phyloP scores from a whole-genome alignment of 2,113 vertebrate species.

The Dicentrarchus labrax region DNA sequence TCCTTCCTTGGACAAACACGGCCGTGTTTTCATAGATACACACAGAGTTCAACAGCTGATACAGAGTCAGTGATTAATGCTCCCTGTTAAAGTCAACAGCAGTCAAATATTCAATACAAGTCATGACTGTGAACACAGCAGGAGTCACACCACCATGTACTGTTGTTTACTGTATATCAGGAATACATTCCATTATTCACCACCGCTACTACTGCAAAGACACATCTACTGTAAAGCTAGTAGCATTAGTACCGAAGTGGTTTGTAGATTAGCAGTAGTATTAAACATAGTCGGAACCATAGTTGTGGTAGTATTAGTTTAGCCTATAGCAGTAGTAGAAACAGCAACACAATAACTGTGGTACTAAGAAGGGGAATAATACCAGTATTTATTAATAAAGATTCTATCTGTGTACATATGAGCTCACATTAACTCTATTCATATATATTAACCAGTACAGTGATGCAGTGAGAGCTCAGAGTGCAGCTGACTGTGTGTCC shows the following conservation, averaged over 20 bases:
- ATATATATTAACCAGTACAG: too few species aligned
- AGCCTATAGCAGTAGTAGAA: background rate
- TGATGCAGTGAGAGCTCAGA: background rate
- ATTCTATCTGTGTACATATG: background rate
- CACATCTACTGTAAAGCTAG: background rate
- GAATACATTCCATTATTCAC: background rate
- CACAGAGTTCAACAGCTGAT: slow-evolving; percentile 28
- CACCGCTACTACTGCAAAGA: background rate
- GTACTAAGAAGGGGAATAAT: background rate
- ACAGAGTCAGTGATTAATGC: background rate
- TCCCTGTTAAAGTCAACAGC: slow-evolving; percentile 13
- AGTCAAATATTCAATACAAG: slow-evolving; percentile 3
- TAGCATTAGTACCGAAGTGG: background rate
- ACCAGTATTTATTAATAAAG: background rate
- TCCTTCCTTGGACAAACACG: slow-evolving; percentile 46
- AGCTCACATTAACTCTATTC: background rate
- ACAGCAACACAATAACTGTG: background rate
- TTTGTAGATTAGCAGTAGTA: too few species aligned
- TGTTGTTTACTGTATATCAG: background rate
- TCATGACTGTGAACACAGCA: background rate
- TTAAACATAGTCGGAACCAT: background rate
- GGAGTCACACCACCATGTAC: background rate
- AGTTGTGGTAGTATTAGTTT: background rate
- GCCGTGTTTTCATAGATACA: slow-evolving; percentile 18
- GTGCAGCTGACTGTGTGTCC: slow-evolving; percentile 29